Conservation (phyloP, 2,113 vertebrate species). For the Tonatia bakeri region DNA sequence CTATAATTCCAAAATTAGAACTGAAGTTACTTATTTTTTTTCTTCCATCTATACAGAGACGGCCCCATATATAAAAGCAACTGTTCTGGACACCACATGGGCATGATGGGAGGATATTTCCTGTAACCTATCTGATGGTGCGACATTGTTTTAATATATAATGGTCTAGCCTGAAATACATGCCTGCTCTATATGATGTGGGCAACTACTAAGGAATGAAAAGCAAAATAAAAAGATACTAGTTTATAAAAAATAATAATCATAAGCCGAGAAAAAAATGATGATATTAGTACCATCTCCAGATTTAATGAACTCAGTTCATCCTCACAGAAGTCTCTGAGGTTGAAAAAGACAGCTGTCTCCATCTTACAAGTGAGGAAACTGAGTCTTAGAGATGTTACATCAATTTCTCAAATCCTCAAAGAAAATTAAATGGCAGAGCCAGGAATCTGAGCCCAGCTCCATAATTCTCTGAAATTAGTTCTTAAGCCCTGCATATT, state of each 20-base stretch:
- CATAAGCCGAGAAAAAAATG: background rate
- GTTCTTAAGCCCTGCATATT: background rate
- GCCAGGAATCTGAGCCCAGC: background rate
- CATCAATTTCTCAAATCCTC: background rate
- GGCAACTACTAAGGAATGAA: background rate
- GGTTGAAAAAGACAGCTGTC: background rate
- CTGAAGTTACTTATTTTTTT: background rate
- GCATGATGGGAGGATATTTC: background rate
- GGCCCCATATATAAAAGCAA: background rate
- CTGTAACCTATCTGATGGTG: background rate
- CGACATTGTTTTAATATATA: background rate
- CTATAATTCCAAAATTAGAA: background rate
- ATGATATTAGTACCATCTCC: background rate
- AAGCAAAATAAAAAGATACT: background rate
- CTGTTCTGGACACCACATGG: background rate
- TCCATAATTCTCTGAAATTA: background rate
- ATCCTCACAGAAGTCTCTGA: background rate
- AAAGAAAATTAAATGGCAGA: background rate
- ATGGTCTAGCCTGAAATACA: background rate
- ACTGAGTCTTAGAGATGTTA: background rate
- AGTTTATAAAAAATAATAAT: background rate
- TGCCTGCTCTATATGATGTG: background rate
- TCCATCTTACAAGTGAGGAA: background rate
- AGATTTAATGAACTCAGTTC: background rate
- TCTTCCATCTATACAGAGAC: background rate